Base-by-base conservation (phyloP, 2,888 invertebrate genomes). In the Nowickia ferox region DNA sequence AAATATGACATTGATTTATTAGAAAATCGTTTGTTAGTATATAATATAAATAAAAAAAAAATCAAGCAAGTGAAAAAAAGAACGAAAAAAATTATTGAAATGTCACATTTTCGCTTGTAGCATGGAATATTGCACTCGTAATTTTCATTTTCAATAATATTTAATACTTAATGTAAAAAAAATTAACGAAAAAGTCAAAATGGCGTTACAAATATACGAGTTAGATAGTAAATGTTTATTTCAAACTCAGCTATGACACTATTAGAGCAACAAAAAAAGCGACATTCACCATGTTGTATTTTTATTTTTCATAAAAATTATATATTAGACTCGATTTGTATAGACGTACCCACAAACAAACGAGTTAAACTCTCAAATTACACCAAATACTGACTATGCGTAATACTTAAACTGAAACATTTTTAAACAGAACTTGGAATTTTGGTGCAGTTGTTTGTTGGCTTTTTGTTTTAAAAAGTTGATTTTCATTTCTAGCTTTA, bases 281-380 rank as follows among this genome's bases (percentile, higher is more conserved):
- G 86, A 86, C 83, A 86, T 86, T 86, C 86, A 79, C 86, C 86
- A 86, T 86, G 61, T 83, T 86, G 76, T 78, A 74, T 68, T 69
- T 40, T 55, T 42, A 11, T 59, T 68, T 68, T 65, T 40, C 53
- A 72, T 68, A 48, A 55, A 66, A 66, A 53, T 59, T 75, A 51
- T 48, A 22, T 63, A 38, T 9, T 38, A 38, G 59, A 61, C 68
- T 68, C 46, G 63, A 79, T 71, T 55, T 55, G 38, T 65, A 53
- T 30, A 15, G 22, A 30, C 46, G 30, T 66, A 46, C 9, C 15
- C 1, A 44, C 57, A 68, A 19, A 69, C 22, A 30, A 9, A 57
- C 69, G 15, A 17, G 17, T 66, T 51, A n/a, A 30, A 61, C 48
- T 42, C 61, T 48, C 48, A 3, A 15, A 53, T 69, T 82, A 69